These are phyloP conservation scores for Ptiloglossa arizonensis DNA, from an alignment of 1,140 invertebrate species.

Conservation along the genomic window DNA sequence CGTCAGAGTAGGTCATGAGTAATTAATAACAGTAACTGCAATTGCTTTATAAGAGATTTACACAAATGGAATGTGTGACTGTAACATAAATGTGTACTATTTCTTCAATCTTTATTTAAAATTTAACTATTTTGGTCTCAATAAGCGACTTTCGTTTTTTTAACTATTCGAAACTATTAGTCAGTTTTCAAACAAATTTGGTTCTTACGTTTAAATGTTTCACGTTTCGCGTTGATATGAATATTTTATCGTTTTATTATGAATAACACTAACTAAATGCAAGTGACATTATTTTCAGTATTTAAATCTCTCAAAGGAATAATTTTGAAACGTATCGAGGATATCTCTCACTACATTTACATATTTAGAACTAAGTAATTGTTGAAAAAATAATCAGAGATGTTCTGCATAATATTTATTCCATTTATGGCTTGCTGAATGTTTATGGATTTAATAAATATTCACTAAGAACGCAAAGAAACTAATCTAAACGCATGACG, in stretches of 20 bases:
- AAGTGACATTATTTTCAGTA: background rate
- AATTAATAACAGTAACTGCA: slow-evolving; percentile 46
- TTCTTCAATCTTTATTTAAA: background rate
- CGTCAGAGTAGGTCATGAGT: slow-evolving; percentile 39
- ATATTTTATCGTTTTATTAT: no score
- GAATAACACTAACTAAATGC: background rate
- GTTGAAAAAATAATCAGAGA: background rate
- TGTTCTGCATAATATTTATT: no score
- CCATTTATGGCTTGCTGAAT: background rate
- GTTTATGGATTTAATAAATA: background rate
- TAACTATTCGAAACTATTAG: no score
- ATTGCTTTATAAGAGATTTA: background rate
- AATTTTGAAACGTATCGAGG: background rate
- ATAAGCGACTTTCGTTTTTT: no score
- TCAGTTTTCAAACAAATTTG: background rate
- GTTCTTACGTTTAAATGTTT: background rate
- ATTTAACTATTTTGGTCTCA: no score
- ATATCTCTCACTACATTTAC: no score
- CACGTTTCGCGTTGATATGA: no score
- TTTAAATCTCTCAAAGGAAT: background rate
- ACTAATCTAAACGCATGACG: background rate
- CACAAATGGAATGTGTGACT: background rate
- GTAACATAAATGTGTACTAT: background rate
- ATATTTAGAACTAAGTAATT: no score
- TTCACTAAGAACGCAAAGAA: slow-evolving; percentile 9